Evolutionary conservation across 2,797 vertebrate genomes (phyloP).

Genomic region (Kryptopterus vitreolus): DNA sequence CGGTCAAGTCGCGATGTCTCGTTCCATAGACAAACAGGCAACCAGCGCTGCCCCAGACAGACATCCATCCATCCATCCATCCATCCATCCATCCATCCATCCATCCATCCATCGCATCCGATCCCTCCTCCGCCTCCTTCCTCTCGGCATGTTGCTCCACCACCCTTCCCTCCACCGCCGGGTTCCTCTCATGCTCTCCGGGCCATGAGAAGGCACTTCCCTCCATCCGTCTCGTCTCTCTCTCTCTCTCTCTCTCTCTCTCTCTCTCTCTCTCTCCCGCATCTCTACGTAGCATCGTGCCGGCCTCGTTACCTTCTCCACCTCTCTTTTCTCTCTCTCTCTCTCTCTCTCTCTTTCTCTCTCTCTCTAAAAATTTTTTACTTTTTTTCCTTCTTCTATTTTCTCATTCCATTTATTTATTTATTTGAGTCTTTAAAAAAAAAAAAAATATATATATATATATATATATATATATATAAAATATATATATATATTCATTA

Average conservation of each 20-base stretch:
- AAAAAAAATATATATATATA: too few species aligned
- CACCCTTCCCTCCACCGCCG: constrained; percentile 59
- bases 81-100: constrained; percentile 55
- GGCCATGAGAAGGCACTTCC: constrained; percentile 40
- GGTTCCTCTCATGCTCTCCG: constrained; percentile 65
- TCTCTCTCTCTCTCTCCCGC: constrained; percentile 5
- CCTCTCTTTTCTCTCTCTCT: constrained; percentile 28
- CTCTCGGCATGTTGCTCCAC: constrained; percentile 66
- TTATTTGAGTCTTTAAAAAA: too few species aligned
- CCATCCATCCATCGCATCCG: constrained; percentile 54
- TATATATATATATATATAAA: too few species aligned
- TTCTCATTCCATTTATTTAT: too few species aligned
- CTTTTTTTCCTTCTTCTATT: too few species aligned
- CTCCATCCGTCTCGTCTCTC: constrained; percentile 40
- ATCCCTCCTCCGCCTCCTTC: constrained; percentile 42
- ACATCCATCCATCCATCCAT: constrained; percentile 53
- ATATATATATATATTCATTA: constrained; percentile 57
- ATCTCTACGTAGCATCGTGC: background rate
- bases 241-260: constrained; percentile 20
- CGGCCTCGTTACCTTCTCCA: constrained; percentile 39
- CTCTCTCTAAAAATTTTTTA: constrained; percentile 18
- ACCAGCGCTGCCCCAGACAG: constrained; percentile 93
- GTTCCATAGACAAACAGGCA: constrained; percentile 99
- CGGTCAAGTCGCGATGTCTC: constrained; percentile 81
- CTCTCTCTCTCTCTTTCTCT: constrained; percentile 45